phyloP scores from a whole-genome alignment of 2,888 invertebrate genomes.

The Phragmatobia fuliginosa region DNA sequence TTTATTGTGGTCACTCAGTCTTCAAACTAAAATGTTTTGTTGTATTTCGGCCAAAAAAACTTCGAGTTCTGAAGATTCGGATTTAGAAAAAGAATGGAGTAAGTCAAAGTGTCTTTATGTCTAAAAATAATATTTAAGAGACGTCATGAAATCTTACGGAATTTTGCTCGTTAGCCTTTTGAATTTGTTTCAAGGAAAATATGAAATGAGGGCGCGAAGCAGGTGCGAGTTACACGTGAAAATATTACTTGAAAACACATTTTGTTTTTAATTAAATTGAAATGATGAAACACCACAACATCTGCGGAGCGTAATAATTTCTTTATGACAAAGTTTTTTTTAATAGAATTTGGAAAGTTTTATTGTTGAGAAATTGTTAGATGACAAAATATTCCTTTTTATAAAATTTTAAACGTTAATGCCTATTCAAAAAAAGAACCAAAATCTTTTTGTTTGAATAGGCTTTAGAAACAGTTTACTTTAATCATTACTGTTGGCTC shows the following conservation, averaged over 20 bases:
- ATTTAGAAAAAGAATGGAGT: slow-evolving; percentile 43
- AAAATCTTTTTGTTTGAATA: no score
- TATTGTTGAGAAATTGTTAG: slow-evolving; percentile 26
- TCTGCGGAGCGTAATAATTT: slow-evolving; percentile 31
- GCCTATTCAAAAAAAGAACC: no score
- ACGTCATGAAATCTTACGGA: slow-evolving; percentile 27
- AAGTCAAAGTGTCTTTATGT: slow-evolving; percentile 39
- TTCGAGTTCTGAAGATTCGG: slow-evolving; percentile 38
- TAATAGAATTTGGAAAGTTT: slow-evolving; percentile 29
- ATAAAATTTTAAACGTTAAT: neutral
- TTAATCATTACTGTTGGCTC: no score
- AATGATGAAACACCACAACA: slow-evolving; percentile 33
- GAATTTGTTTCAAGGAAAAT: slow-evolving; percentile 49
- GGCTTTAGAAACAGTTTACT: neutral
- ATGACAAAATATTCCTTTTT: neutral
- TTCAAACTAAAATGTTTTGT: slow-evolving; percentile 57
- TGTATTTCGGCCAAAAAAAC: slow-evolving; percentile 50
- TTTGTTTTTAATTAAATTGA: slow-evolving; percentile 41
- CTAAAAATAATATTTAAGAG: slow-evolving; percentile 24
- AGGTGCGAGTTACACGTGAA: slow-evolving; percentile 34
- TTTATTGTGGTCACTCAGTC: slow-evolving; percentile 15
- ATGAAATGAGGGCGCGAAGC: slow-evolving; percentile 51
- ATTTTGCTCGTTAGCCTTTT: slow-evolving; percentile 50
- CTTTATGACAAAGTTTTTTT: slow-evolving; percentile 36
- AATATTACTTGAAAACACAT: slow-evolving; percentile 33